A percentile compares a stretch with the other conserved stretches of the same genome.
Evolutionary conservation across 2,797 vertebrate genomes (phyloP).

Genomic region (Aselliscus stoliczkanus): DNA sequence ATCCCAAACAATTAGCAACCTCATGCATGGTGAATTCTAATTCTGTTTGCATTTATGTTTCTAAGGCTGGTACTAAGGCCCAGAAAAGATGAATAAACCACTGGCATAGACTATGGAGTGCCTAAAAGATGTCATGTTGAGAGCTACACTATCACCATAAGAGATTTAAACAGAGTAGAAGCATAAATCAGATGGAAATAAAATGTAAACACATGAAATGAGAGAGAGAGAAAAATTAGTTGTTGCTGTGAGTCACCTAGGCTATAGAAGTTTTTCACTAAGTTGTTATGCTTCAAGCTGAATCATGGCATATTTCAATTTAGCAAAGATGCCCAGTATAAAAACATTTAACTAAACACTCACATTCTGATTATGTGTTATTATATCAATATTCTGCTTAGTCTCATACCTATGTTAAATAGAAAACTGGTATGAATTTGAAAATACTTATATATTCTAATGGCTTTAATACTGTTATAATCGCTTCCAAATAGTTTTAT

Average conservation of each 20-base stretch:
- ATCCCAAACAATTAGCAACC: neutral
- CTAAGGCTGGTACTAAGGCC: neutral
- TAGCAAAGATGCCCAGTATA: neutral
- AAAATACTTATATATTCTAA: slow-evolving; percentile 24
- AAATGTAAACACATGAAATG: neutral
- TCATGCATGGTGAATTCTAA: neutral
- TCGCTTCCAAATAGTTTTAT: neutral
- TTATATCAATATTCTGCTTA: neutral
- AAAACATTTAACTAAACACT: neutral
- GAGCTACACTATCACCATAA: neutral
- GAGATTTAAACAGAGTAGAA: neutral
- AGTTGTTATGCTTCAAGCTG: neutral
- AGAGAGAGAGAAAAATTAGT: neutral
- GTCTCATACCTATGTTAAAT: neutral
- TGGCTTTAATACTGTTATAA: neutral
- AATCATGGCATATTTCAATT: neutral
- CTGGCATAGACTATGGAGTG: neutral
- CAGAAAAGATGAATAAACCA: neutral
- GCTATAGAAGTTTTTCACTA: neutral
- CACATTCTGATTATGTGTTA: neutral
- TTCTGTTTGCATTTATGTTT: slow-evolving; percentile 9
- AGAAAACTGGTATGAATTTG: neutral
- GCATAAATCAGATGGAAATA: neutral
- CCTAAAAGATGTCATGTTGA: neutral
- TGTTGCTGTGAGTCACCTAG: neutral